Conservation (phyloP, 92 coral and sea anemone species). For the Zoanthus gigantus region DNA sequence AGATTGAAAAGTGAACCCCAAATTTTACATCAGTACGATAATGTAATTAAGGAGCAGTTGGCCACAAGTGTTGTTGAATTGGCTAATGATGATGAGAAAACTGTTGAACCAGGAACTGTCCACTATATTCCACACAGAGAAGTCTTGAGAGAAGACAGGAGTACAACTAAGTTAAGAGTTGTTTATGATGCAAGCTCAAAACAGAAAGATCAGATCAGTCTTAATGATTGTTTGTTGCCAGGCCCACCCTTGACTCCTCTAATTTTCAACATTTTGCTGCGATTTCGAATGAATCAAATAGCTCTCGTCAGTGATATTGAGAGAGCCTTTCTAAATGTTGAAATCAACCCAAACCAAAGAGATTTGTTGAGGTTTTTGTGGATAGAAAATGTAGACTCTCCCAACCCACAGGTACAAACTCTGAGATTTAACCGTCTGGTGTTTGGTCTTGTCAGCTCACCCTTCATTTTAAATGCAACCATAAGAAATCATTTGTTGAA, state of each 20-base stretch:
- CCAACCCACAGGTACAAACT: slow-evolving; percentile 34
- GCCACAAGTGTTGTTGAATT: slow-evolving; percentile 37
- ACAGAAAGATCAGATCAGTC: slow-evolving; percentile 10
- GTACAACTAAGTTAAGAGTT: slow-evolving; percentile 37
- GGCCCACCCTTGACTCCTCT: slow-evolving; percentile 43
- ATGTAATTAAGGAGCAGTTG: slow-evolving; percentile 47
- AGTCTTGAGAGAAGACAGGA: slow-evolving; percentile 52
- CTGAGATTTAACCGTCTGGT: slow-evolving; percentile 60
- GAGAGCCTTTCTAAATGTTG: slow-evolving; percentile 49
- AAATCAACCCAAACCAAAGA: slow-evolving; percentile 39
- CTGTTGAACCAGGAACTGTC: slow-evolving; percentile 27
- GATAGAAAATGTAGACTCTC: slow-evolving; percentile 41
- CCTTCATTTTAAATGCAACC: slow-evolving; percentile 48
- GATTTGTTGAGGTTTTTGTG: slow-evolving; percentile 41
- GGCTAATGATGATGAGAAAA: slow-evolving; percentile 15
- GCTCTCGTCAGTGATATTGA: slow-evolving; percentile 37
- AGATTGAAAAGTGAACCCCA: slow-evolving; percentile 5
- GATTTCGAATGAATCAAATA: slow-evolving; percentile 29
- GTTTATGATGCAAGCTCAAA: slow-evolving; percentile 48
- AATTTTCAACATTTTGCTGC: slow-evolving; percentile 37
- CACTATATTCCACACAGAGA: slow-evolving; percentile 58
- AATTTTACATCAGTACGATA: slow-evolving; percentile 40
- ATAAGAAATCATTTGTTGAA: slow-evolving; percentile 39
- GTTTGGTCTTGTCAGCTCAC: slow-evolving; percentile 53
- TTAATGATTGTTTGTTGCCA: slow-evolving; percentile 37